Evolutionary conservation across 1,140 invertebrate species (phyloP).

Genomic region (Cyrtorhinus lividipennis): DNA sequence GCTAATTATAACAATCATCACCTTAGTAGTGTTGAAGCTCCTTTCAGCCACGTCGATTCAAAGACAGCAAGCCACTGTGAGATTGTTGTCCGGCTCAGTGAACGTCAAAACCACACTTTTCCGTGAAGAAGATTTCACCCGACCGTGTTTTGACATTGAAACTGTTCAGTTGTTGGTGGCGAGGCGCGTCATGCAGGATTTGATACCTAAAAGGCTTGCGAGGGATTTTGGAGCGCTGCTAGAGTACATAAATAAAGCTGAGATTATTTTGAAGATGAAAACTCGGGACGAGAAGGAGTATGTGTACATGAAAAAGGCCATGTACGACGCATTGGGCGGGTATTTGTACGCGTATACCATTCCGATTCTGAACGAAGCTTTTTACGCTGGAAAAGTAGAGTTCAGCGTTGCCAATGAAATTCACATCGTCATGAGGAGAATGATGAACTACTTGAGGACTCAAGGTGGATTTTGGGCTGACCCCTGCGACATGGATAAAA

Average conservation of each 20-base stretch:
- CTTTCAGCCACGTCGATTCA: neutral
- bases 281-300: neutral
- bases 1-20: too few relatives aligned
- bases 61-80: neutral
- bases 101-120: conserved; percentile 19
- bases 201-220: conserved; percentile 20
- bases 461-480: conserved; percentile 21
- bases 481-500: conserved; percentile 7
- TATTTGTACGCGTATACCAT: conserved; percentile 22
- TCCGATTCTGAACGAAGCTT: conserved; percentile 22
- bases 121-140: neutral
- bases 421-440: conserved; percentile 12
- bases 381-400: conserved; percentile 24
- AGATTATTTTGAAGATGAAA: neutral
- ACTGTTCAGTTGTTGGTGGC: conserved; percentile 16
- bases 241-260: conserved; percentile 16
- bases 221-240: conserved; percentile 16
- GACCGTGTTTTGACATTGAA: conserved; percentile 13
- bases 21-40: neutral
- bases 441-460: conserved; percentile 21
- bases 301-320: neutral
- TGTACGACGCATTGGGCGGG: conserved; percentile 23
- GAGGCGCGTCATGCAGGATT: conserved; percentile 21
- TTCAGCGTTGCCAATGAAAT: conserved; percentile 15
- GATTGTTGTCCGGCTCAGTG: neutral